These are phyloP conservation scores for Eilema sororculum DNA, from an alignment of 2,888 invertebrate genomes.

Conservation along the genomic window DNA sequence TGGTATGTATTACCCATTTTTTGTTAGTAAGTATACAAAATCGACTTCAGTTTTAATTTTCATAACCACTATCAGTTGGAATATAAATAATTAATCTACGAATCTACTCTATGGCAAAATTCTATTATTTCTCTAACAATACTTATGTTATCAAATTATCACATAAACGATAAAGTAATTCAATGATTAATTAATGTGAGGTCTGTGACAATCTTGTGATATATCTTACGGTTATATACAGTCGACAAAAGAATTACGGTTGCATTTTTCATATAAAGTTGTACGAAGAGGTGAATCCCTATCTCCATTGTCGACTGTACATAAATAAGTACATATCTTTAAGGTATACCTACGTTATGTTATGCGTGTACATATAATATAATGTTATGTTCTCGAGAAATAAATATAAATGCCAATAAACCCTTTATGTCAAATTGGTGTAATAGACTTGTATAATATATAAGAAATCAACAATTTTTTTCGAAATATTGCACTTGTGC, in stretches of 20 bases:
- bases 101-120: slow-evolving; percentile 10
- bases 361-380: not conserved
- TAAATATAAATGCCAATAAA: not conserved
- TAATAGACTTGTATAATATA: too few relatives aligned
- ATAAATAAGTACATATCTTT: not conserved
- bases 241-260: too few relatives aligned
- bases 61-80: not conserved
- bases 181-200: too few relatives aligned
- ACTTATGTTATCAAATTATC: not conserved
- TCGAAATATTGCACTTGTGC: too few relatives aligned
- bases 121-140: slow-evolving; percentile 19
- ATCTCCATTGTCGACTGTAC: too few relatives aligned
- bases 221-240: too few relatives aligned
- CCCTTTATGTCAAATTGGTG: too few relatives aligned
- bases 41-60: not conserved
- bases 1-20: too few relatives aligned
- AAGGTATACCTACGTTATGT: not conserved
- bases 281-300: too few relatives aligned
- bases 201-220: too few relatives aligned
- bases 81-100: not conserved
- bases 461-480: too few relatives aligned
- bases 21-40: not conserved
- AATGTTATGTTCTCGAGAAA: not conserved
- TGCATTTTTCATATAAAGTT: too few relatives aligned
- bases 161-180: not conserved